Conservation (phyloP, 2,113 vertebrate genomes). For the Meriones unguiculatus region DNA sequence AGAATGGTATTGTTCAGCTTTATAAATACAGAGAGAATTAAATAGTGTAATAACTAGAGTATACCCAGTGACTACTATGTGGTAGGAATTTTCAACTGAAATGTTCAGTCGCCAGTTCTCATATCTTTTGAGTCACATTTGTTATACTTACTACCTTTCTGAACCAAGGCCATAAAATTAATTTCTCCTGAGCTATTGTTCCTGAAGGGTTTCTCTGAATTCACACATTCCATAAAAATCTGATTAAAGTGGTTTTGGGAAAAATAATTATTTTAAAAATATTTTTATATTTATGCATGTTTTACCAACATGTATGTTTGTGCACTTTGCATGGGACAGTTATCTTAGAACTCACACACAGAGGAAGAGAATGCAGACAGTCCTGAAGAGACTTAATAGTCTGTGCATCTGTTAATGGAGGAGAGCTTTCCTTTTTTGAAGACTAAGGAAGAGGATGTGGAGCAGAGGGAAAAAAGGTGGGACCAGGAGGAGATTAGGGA, state of each 20-base stretch:
- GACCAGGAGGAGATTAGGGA: too few species aligned
- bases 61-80: constrained; percentile 30
- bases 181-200: neutral
- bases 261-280: neutral
- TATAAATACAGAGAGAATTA: constrained; percentile 50
- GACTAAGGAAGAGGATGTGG: too few species aligned
- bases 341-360: too few species aligned
- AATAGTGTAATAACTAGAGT: constrained; percentile 49
- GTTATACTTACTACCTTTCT: neutral
- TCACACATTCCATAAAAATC: neutral
- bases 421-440: too few species aligned
- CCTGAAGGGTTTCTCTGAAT: neutral
- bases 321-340: neutral
- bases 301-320: neutral
- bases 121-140: neutral
- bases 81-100: neutral
- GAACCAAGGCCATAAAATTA: neutral
- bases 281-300: too few species aligned
- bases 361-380: too few species aligned
- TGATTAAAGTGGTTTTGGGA: neutral
- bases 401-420: too few species aligned
- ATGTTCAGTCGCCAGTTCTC: neutral
- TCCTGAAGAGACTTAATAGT: too few species aligned
- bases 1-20: neutral
- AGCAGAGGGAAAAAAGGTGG: too few species aligned